Percentiles rank a stretch among this genome's conserved stretches.
Evolutionary conservation across 2,888 invertebrate species (phyloP).

Genomic region (Acheta domesticus): DNA sequence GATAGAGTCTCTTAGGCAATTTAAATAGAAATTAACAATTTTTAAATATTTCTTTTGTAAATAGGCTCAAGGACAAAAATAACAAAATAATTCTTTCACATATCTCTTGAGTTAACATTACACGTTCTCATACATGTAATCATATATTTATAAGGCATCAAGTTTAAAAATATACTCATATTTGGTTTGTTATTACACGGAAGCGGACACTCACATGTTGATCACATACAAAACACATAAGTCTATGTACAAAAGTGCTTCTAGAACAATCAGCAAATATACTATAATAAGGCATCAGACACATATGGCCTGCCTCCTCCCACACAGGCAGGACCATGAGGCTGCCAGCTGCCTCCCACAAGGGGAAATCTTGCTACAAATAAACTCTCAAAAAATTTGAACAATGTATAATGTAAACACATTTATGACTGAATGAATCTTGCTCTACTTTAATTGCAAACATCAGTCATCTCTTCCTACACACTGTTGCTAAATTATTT

Average conservation of each 20-base stretch:
- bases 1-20: constrained; percentile 18
- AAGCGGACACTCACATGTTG: constrained; percentile 7
- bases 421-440: background rate
- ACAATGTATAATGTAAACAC: background rate
- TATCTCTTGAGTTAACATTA: constrained; percentile 1
- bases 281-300: constrained; percentile 18
- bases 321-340: background rate
- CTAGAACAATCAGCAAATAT: background rate
- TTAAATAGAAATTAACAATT: constrained; percentile 9
- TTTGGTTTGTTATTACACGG: constrained; percentile 18
- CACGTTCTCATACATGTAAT: background rate
- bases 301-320: background rate
- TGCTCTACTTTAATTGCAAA: background rate
- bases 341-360: constrained; percentile 5
- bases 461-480: background rate
- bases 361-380: background rate
- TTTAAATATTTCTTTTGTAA: background rate
- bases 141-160: background rate
- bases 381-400: constrained; percentile 18
- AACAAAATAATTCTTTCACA: background rate
- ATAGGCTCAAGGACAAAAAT: background rate
- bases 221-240: constrained; percentile 18
- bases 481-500: background rate
- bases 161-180: background rate
- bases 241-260: background rate